Base-by-base conservation (phyloP, 2,113 vertebrate species). In the Callospermophilus lateralis region DNA sequence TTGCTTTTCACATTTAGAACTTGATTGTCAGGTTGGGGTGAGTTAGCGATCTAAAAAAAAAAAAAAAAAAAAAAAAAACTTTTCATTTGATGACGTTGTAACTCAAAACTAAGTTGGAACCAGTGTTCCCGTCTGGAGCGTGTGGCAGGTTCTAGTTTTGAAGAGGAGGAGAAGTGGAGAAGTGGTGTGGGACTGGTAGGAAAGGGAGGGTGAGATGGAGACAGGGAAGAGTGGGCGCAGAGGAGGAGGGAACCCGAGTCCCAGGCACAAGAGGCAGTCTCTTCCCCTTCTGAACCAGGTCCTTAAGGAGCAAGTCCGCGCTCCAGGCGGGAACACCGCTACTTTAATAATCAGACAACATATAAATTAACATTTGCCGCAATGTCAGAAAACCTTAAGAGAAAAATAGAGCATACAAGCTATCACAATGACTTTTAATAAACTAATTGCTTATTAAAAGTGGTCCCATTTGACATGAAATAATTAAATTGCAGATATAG, bases 1-100 rank as follows among this genome's bases (percentile, higher is more conserved):
- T 67, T 93, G 15, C 58, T 90, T 86, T 93, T 85, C 55, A 63
- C 37, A 42, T 94, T 95, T 96, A 45, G 19, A 48, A 20, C 96
- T 79, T 72, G 45, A 22, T 92, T 78, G 72, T 84, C 73, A 80
- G 16, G 65, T 42, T 65, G 9, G 67, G 83, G 19, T 87, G 39
- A 73, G 39, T 24, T 91, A 68, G 74, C 6, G 32, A 91, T 77
- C 78, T 79, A 16, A 17, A 55, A 42, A 51, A 85, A 90, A 90
- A 83, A 53, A 16, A 17, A 55, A 42, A 51, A 85, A 90, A 90
- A 83, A 53, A 30, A 42, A 42, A 32, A 8, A 32, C 48, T 78
- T 88, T 87, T 78, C 39, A 73, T 8, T 79, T 89, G 79, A 12
- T 81, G 5, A 22, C 9, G 76, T 89, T 3, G 15, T 84, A 73